Evolutionary conservation across 2,888 invertebrate species (phyloP), one percentile per base, ranked within the genome.

Genomic region (Rhingia rostrata): DNA sequence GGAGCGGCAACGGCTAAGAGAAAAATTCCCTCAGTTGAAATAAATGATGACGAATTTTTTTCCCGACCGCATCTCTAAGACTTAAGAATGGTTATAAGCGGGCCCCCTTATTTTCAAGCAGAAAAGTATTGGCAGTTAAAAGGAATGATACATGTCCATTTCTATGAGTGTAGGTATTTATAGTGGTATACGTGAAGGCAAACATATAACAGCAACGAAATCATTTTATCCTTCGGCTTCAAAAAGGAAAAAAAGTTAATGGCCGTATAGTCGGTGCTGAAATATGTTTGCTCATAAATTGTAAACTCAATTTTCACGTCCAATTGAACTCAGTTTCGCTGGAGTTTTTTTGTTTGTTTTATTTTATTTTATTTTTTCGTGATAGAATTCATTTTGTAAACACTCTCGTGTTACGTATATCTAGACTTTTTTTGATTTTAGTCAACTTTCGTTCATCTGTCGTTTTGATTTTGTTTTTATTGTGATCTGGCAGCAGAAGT

Each of bases 261-360:
- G 77, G 77, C 61, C 61, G 47, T 61, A 69, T 67, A 77, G 77
- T 77, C 69, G 67, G 67, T 78, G 78, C 64, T 78, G 78, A 78
- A 70, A 70, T 70, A 78, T 78, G 78, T 78, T 78, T 78, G 56
- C 63, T 51, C 78, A 78, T 78, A 78, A 78, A 78, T 78, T 70
- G 56, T 58, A 70, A 70, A 78, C 70, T 70, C 70, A 78, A 78
- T 78, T 78, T 78, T 63, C 78, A 78, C 78, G 70, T 64, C 78
- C 78, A 70, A 78, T 78, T 78, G 69, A 78, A 70, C 70, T 56
- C 51, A 14, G 63, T 63, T 78, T 54, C 37, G 63, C 7, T 56
- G 63, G 12, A 12, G n/a, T 10, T 49, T 14, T 43, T 41, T 7
- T 35, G 12, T 32, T 6, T 3, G 14, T n/a, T 41, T 74, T 64